Conservation (phyloP, 2,888 invertebrate genomes). For the Ophion slaviceki region DNA sequence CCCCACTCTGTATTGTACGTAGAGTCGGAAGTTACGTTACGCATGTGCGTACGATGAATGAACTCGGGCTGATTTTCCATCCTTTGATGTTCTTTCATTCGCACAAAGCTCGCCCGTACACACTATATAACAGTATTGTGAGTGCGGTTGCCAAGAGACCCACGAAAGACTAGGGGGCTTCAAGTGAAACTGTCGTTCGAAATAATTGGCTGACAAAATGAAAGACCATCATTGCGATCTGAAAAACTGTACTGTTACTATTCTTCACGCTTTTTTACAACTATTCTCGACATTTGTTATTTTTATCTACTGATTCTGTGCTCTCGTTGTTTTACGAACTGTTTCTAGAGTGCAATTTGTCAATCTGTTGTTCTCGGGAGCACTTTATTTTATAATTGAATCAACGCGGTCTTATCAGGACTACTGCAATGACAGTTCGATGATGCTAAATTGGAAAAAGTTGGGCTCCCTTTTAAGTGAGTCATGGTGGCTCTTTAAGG, state of each 20-base stretch:
- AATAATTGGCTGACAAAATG: neutral
- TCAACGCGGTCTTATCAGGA: too few species aligned
- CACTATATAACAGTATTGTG: conserved; percentile 50
- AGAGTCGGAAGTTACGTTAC: conserved; percentile 68
- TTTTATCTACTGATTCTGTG: too few species aligned
- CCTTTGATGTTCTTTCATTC: conserved; percentile 48
- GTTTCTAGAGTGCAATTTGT: neutral
- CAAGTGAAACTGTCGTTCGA: neutral
- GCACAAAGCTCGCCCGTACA: conserved; percentile 39
- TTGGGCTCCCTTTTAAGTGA: too few species aligned
- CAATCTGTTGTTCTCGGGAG: too few species aligned
- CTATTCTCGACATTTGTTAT: too few species aligned
- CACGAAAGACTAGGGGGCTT: conserved; percentile 12
- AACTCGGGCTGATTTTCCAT: conserved; percentile 56
- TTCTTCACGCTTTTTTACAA: neutral
- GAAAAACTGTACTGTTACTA: neutral
- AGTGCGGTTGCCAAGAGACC: conserved; percentile 45
- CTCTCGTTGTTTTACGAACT: too few species aligned
- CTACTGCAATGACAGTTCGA: too few species aligned
- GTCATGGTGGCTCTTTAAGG: too few species aligned
- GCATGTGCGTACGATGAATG: conserved; percentile 68
- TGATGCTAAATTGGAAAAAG: too few species aligned
- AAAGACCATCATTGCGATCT: neutral
- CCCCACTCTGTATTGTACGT: conserved; percentile 25
- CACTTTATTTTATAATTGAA: too few species aligned